Base-by-base conservation (phyloP, 2,797 vertebrate species). In the Arrhamphus sclerolepis region DNA sequence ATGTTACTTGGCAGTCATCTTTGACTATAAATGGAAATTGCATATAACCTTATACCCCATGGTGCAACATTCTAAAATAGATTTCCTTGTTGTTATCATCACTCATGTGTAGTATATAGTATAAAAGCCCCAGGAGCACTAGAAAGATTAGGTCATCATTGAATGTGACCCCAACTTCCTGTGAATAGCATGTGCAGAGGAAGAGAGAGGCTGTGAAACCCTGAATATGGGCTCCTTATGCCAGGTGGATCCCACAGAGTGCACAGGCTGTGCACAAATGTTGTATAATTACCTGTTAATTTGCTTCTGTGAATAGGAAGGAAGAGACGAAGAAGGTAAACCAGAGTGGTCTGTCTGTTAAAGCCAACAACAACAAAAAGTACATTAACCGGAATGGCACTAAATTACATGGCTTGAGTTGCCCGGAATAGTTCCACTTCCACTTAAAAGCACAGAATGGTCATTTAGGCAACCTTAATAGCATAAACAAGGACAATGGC, bases 201-300 rank as follows among this genome's bases (percentile, higher is more conserved):
- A 89, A 89, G 78, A 72, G 63, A 67, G 71, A 64, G 24, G 40
- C 89, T 85, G 83, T 80, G 81, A 74, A 69, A 53, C 56, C 59
- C 71, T 61, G 70, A 65, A 59, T 6, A 46, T 20, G 54, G 72
- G 64, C 65, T 46, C 72, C 19, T 9, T 31, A 31, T 44, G 71
- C 85, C 87, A 88, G 82, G 81, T 85, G 77, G 76, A 78, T 75
- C 77, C 67, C 58, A 81, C 74, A 68, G 83, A 60, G 85, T 48
- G 63, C 54, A 63, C 78, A 76, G 42, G 70, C 89, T 81, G 86
- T 55, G 85, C 68, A 83, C 89, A 92, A 90, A 90, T 89, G 89
- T 80, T 79, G 62, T 62, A 68, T 81, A 89, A 88, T 88, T 89
- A 89, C 31, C 54, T 82, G 78, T 75, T 88, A 85, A 90, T 89